phyloP scores from a whole-genome alignment of 2,113 vertebrate genomes.

The Cheirogaleus medius region DNA sequence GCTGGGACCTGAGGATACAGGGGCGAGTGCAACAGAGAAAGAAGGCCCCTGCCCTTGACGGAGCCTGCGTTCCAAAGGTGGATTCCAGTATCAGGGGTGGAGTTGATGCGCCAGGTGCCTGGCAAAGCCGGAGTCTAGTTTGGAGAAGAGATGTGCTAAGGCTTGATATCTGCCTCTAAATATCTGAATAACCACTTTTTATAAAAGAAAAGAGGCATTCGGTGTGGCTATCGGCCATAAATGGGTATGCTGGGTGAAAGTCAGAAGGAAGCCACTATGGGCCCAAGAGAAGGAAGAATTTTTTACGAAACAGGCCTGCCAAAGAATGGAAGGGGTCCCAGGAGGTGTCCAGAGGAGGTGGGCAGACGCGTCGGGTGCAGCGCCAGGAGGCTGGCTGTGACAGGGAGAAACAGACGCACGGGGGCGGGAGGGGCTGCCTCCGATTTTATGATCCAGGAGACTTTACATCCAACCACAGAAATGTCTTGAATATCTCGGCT shows the following conservation, averaged over 20 bases:
- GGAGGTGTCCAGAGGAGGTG: not conserved
- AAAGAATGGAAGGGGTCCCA: not conserved
- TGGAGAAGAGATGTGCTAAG: not conserved
- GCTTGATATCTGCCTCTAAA: not conserved
- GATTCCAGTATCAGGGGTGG: not conserved
- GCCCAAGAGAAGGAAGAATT: not conserved
- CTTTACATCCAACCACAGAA: conserved; percentile 8
- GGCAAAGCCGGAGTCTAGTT: not conserved
- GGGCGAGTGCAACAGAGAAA: not conserved
- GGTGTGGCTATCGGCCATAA: not conserved
- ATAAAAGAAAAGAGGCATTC: not conserved
- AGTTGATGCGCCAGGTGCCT: not conserved
- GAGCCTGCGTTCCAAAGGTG: not conserved
- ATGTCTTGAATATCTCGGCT: not conserved
- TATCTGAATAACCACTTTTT: not conserved
- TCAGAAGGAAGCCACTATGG: not conserved
- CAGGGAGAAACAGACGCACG: not conserved
- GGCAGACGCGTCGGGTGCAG: accelerated
- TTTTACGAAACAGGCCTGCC: not conserved
- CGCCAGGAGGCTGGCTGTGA: not conserved
- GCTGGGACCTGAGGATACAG: not conserved
- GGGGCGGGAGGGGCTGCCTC: not conserved
- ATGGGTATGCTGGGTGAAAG: not conserved
- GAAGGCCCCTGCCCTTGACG: not conserved
- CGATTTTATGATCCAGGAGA: not conserved